Base-by-base conservation (phyloP, 1,140 invertebrate genomes). In the Eupeodes corollae region DNA sequence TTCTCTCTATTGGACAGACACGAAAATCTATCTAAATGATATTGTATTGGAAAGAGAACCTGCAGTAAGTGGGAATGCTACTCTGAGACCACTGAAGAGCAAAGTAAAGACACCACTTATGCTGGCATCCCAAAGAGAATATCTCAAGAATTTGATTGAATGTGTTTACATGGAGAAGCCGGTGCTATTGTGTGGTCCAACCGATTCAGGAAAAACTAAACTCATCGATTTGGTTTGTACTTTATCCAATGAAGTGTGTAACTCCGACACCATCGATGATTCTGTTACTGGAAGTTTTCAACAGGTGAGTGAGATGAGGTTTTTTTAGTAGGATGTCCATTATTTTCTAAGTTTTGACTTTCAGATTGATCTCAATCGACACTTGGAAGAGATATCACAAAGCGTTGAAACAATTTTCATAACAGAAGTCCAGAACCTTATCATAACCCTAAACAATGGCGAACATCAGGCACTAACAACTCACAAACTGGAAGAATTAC, bases 291-390 rank as follows among this genome's bases (percentile, higher is more conserved):
- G 63, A 8, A 68, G 61, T 49, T 68, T 68, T 40, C 67, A 63
- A 46, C 66, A 68, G 57, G 66, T 65, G 53, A 46, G 12, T 33
- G 21, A 3, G 38, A 38, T 41, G 5, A 41, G 3, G 18, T n/a
- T 41, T 16, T 26, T 26, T 14, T 41, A 39, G 14, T 11, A 9
- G 15, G 15, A 34, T 34, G n/a, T 10, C 9, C 33, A 34, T 26
- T 26, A 8, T 26, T 26, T 26, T 26, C 3, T 26, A 5, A 5
- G 21, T 26, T 5, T 26, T 26, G 21, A 42, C 67, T 72, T 42
- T 58, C 79, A 83, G 78, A 79, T 46, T 21, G 83, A 87, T 67
- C 76, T 84, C 42, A 80, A 78, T 56, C 72, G 83, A 15, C 81
- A 83, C 56, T 61, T 87, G 41, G 83, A 85, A 47, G 74, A 79